Conservation (phyloP, 2,797 vertebrate genomes). For the Neopelma chrysocephalum region DNA sequence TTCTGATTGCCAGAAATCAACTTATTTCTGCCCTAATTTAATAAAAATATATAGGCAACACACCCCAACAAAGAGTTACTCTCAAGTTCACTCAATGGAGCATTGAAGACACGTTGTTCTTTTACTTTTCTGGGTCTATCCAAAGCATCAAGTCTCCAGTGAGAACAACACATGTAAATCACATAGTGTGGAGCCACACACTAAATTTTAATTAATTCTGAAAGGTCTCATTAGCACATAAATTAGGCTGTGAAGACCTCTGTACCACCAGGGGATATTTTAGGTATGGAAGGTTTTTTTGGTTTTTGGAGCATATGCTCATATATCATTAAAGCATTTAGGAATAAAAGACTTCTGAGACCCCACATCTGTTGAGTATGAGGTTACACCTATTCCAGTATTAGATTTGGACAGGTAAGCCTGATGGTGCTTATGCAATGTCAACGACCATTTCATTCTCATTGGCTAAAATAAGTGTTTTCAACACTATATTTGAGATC, state of each 20-base stretch:
- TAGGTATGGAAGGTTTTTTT: neutral
- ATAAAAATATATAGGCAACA: neutral
- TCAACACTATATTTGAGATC: neutral
- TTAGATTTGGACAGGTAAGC: neutral
- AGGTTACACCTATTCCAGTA: neutral
- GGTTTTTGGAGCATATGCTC: neutral
- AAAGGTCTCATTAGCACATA: neutral
- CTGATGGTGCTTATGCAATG: neutral
- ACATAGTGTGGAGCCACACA: neutral
- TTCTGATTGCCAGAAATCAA: neutral
- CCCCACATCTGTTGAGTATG: neutral
- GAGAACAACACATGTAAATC: neutral
- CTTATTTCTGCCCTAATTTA: neutral
- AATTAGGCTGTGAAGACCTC: neutral
- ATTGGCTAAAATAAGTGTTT: neutral
- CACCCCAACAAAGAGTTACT: neutral
- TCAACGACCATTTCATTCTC: neutral
- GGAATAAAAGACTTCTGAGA: neutral
- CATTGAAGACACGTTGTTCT: neutral
- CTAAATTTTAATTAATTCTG: neutral
- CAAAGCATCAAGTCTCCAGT: neutral
- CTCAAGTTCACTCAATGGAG: neutral
- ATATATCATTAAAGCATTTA: neutral
- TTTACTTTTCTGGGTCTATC: neutral
- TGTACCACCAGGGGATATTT: neutral